phyloP scores from a whole-genome alignment of 1,140 invertebrate genomes.

The Hypothenemus hampei region DNA sequence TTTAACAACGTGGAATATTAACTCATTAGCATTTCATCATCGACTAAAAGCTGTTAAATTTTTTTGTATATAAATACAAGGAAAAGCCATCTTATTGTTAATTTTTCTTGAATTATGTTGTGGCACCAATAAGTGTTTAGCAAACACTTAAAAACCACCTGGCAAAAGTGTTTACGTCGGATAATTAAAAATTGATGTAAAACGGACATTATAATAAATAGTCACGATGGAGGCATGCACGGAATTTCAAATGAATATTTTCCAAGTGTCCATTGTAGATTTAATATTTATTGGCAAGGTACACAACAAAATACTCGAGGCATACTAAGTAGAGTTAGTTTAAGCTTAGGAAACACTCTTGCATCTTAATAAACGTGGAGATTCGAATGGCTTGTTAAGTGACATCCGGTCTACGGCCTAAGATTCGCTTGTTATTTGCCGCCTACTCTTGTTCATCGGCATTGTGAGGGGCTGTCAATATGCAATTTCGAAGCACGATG shows the following conservation, averaged over 20 bases:
- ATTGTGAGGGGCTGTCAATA: slow-evolving; percentile 13
- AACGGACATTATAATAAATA: slow-evolving; percentile 30
- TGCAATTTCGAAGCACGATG: too few relatives aligned
- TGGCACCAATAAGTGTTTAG: background rate
- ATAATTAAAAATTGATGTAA: slow-evolving; percentile 28
- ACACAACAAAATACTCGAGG: slow-evolving; percentile 22
- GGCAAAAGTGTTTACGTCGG: slow-evolving; percentile 8
- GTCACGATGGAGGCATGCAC: slow-evolving; percentile 12
- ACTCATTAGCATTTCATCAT: too few relatives aligned
- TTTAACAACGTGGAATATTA: too few relatives aligned
- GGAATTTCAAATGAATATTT: slow-evolving; percentile 26
- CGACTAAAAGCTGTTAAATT: too few relatives aligned
- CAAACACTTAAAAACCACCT: slow-evolving; percentile 10
- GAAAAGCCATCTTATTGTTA: too few relatives aligned
- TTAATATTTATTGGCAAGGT: slow-evolving; percentile 33
- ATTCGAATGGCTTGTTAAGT: slow-evolving; percentile 32
- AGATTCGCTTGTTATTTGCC: slow-evolving; percentile 23
- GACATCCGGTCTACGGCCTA: slow-evolving; percentile 27
- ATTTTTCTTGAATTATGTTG: too few relatives aligned
- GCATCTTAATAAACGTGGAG: slow-evolving; percentile 31
- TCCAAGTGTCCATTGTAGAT: slow-evolving; percentile 27
- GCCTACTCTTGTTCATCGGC: slow-evolving; percentile 12
- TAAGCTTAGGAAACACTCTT: slow-evolving; percentile 28
- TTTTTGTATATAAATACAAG: too few relatives aligned
- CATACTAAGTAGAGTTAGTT: slow-evolving; percentile 31